These are phyloP conservation scores for Drosophila borborema DNA, from an alignment of 2,888 invertebrate genomes.

Conservation along the genomic window DNA sequence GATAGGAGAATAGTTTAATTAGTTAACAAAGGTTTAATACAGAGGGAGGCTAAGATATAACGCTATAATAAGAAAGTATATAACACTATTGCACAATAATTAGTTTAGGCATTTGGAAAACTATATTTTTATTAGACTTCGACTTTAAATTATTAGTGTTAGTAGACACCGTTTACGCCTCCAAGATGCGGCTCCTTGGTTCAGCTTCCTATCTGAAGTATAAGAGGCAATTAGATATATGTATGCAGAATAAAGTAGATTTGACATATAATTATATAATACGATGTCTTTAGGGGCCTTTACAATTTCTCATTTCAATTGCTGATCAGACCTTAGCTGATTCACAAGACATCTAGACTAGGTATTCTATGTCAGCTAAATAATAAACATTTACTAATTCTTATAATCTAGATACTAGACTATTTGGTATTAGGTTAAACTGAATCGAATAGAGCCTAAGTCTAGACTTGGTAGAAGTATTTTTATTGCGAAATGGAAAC, in stretches of 20 bases:
- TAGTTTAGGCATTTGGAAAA: constrained; percentile 5
- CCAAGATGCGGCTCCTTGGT: constrained; percentile 64
- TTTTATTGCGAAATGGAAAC: not conserved
- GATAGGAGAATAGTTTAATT: not conserved
- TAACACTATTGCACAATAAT: constrained; percentile 16
- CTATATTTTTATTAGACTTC: constrained; percentile 2
- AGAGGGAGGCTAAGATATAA: constrained; percentile 9
- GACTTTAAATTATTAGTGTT: constrained; percentile 18
- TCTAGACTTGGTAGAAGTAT: not conserved
- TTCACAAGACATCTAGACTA: not conserved
- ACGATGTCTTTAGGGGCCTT: no score
- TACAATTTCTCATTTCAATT: no score
- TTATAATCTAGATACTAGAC: not conserved
- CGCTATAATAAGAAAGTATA: not conserved
- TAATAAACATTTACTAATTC: not conserved
- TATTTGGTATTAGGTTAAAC: not conserved
- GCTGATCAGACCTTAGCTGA: not conserved
- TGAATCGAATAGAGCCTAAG: not conserved
- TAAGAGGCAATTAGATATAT: not conserved
- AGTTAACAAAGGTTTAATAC: not conserved
- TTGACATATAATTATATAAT: not conserved
- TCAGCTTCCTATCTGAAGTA: not conserved
- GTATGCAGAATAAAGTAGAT: no score
- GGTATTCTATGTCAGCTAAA: not conserved
- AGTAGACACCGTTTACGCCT: not conserved